phyloP scores from a whole-genome alignment of 2,888 invertebrate genomes.

The Pollenia labialis region DNA sequence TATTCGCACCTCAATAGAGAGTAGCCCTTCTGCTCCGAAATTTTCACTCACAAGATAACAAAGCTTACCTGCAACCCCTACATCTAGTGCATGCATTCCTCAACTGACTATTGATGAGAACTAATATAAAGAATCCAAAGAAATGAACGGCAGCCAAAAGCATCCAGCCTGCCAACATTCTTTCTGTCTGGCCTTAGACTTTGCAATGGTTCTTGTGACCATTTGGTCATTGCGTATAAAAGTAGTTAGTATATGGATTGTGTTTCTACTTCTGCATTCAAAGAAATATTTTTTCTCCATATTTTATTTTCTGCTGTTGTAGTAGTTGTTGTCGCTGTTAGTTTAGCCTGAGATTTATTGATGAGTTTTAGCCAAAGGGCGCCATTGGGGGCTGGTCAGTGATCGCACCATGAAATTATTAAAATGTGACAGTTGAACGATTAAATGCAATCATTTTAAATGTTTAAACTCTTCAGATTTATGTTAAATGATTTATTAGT shows the following conservation, averaged over 20 bases:
- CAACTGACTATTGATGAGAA: constrained; percentile 64
- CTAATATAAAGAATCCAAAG: constrained; percentile 52
- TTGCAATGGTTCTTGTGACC: constrained; percentile 53
- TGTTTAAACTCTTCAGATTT: constrained; percentile 73
- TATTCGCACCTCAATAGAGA: no score
- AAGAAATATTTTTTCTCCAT: constrained; percentile 49
- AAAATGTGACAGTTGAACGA: constrained; percentile 82
- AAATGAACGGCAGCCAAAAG: constrained; percentile 66
- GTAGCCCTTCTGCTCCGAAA: neutral
- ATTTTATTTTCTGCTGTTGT: constrained; percentile 50
- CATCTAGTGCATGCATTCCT: constrained; percentile 43
- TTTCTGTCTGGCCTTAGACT: constrained; percentile 54
- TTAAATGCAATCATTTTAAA: constrained; percentile 81
- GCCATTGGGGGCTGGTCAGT: constrained; percentile 80
- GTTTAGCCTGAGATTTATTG: constrained; percentile 78
- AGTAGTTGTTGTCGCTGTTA: constrained; percentile 65
- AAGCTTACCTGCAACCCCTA: constrained; percentile 31
- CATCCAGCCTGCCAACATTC: constrained; percentile 60
- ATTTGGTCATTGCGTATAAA: constrained; percentile 68
- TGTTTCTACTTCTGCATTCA: constrained; percentile 53
- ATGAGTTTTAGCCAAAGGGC: constrained; percentile 81
- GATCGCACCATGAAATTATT: constrained; percentile 82
- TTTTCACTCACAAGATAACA: no score
- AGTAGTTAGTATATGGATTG: constrained; percentile 55
- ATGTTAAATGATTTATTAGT: constrained; percentile 75